Percentiles rank a stretch among this genome's conserved stretches.
Evolutionary conservation across 2,888 invertebrate genomes (phyloP).

Genomic region (Nyleta sp.): DNA sequence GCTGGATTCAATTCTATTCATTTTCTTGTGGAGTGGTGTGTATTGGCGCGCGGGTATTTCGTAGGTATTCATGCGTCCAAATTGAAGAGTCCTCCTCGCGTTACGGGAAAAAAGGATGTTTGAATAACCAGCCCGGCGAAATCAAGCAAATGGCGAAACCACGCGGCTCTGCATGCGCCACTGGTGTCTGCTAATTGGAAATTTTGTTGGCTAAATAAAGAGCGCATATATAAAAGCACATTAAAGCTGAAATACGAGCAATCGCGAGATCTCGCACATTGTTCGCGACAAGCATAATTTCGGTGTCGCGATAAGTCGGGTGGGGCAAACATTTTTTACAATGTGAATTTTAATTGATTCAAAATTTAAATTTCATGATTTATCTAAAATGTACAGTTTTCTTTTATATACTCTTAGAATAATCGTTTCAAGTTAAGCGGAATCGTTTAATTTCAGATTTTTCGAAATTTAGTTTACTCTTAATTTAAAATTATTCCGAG

Average conservation of each 20-base stretch:
- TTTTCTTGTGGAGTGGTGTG: slow-evolving; percentile 9
- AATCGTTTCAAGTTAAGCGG: too few species aligned
- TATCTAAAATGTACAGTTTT: too few species aligned
- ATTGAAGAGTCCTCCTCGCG: slow-evolving; percentile 42
- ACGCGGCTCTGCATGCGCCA: neutral
- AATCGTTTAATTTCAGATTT: too few species aligned
- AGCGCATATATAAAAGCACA: slow-evolving; percentile 15
- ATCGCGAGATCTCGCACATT: neutral
- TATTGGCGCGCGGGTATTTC: slow-evolving; percentile 21
- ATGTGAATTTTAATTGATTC: too few species aligned
- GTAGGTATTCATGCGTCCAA: slow-evolving; percentile 41
- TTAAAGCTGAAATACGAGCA: slow-evolving; percentile 17
- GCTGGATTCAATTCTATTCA: slow-evolving; percentile 28
- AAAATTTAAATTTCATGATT: too few species aligned
- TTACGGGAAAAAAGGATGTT: slow-evolving; percentile 19
- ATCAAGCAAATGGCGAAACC: slow-evolving; percentile 25
- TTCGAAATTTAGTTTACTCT: too few species aligned
- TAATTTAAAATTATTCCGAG: too few species aligned
- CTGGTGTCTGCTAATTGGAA: slow-evolving; percentile 41
- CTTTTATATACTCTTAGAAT: too few species aligned
- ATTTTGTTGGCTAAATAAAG: slow-evolving; percentile 37
- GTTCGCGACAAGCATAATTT: too few species aligned
- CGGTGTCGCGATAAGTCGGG: too few species aligned
- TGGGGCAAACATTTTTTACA: too few species aligned
- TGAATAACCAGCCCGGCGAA: slow-evolving; percentile 34